phyloP scores from a whole-genome alignment of 2,113 vertebrate species.

The Todiramphus saurophagus region DNA sequence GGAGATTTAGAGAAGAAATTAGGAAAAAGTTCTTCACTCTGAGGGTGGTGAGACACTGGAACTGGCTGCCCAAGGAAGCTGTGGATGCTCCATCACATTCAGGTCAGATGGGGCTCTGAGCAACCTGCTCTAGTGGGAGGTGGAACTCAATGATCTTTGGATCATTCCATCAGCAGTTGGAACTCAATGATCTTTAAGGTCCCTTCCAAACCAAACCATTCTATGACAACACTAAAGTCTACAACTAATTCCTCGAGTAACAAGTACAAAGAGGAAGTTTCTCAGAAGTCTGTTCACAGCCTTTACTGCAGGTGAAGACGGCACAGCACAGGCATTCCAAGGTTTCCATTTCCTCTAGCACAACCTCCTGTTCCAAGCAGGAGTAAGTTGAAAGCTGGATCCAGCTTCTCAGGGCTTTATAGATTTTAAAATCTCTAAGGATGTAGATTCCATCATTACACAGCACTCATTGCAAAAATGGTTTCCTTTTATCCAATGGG shows the following conservation, averaged over 20 bases:
- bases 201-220: too few species aligned
- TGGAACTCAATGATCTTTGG: too few species aligned
- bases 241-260: background rate
- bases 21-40: too few species aligned
- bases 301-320: background rate
- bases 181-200: too few species aligned
- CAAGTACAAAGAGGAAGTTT: background rate
- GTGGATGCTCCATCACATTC: too few species aligned
- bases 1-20: too few species aligned
- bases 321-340: background rate
- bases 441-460: background rate
- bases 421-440: background rate
- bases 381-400: background rate
- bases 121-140: too few species aligned
- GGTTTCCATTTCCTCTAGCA: background rate
- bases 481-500: background rate
- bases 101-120: too few species aligned
- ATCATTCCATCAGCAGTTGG: too few species aligned
- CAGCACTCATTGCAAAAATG: background rate
- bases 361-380: background rate
- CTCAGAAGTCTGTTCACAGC: background rate
- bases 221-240: background rate
- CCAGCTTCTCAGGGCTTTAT: background rate
- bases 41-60: too few species aligned
- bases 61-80: too few species aligned